These are phyloP conservation scores for Hippocampus comes DNA, from an alignment of 2,113 vertebrate species.

Conservation along the genomic window DNA sequence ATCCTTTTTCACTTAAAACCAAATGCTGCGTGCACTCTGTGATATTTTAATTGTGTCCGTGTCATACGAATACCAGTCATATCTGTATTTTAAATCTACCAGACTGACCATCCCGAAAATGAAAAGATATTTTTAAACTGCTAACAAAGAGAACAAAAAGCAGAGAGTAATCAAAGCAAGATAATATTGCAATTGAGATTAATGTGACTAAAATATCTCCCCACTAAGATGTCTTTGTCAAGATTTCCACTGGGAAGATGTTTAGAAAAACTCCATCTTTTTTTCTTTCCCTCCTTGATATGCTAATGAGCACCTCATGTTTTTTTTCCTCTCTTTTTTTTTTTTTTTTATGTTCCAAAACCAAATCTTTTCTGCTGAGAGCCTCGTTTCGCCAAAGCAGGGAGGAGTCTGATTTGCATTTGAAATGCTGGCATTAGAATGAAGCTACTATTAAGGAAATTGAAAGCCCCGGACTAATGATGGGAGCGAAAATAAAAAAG, in stretches of 20 bases:
- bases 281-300: conserved; percentile 51
- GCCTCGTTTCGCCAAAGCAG: conserved; percentile 58
- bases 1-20: neutral
- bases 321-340: conserved; percentile 37
- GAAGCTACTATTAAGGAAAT: conserved; percentile 65
- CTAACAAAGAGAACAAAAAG: neutral
- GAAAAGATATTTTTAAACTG: conserved; percentile 10
- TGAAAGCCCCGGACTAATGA: conserved; percentile 58
- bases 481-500: conserved; percentile 21
- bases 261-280: conserved; percentile 49
- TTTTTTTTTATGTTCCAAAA: conserved; percentile 35
- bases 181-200: conserved; percentile 20
- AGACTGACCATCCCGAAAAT: conserved; percentile 5
- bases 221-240: conserved; percentile 46
- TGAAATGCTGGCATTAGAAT: conserved; percentile 60
- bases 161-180: conserved; percentile 20
- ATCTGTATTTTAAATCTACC: neutral
- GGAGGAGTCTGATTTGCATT: conserved; percentile 71
- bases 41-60: neutral
- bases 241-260: conserved; percentile 47
- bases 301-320: conserved; percentile 52
- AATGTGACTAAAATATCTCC: conserved; percentile 15
- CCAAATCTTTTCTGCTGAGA: conserved; percentile 61
- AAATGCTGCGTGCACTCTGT: neutral
- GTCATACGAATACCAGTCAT: neutral